phyloP scores from a whole-genome alignment of 23 tunicate genomes.

The Trididemnum clinides region DNA sequence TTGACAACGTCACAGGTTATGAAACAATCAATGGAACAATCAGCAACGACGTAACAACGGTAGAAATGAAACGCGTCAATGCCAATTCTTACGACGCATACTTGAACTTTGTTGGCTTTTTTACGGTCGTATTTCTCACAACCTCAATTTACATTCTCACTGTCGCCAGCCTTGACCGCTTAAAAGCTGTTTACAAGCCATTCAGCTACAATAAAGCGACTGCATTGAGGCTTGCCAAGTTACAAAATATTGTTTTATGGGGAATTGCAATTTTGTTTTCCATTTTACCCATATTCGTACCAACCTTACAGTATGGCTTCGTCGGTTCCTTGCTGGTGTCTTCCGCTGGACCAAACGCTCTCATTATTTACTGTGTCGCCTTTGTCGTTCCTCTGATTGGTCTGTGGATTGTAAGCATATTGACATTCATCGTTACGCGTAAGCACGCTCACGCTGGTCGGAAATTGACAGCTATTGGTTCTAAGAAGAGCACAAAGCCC shows the following conservation, averaged over 20 bases:
- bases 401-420: constrained; percentile 63
- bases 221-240: constrained; percentile 55
- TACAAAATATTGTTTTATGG: constrained; percentile 49
- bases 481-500: constrained; percentile 11
- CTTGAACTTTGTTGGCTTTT: constrained; percentile 63
- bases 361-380: constrained; percentile 47
- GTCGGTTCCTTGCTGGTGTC: constrained; percentile 53
- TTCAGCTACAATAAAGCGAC: constrained; percentile 57
- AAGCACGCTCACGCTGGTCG: constrained; percentile 51
- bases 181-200: constrained; percentile 70
- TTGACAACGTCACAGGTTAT: constrained; percentile 17
- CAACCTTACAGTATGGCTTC: constrained; percentile 38
- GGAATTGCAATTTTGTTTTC: constrained; percentile 39
- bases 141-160: constrained; percentile 65
- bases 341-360: constrained; percentile 30
- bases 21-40: constrained; percentile 4
- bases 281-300: constrained; percentile 49
- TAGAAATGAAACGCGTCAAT: not conserved
- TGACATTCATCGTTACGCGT: constrained; percentile 49
- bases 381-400: constrained; percentile 60
- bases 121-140: constrained; percentile 51
- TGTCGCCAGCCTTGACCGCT: constrained; percentile 77
- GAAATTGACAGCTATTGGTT: constrained; percentile 37
- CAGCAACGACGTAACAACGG: not conserved
- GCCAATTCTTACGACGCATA: constrained; percentile 29